These are phyloP conservation scores for Tonatia bakeri DNA, from an alignment of 2,113 vertebrate species.

Conservation along the genomic window DNA sequence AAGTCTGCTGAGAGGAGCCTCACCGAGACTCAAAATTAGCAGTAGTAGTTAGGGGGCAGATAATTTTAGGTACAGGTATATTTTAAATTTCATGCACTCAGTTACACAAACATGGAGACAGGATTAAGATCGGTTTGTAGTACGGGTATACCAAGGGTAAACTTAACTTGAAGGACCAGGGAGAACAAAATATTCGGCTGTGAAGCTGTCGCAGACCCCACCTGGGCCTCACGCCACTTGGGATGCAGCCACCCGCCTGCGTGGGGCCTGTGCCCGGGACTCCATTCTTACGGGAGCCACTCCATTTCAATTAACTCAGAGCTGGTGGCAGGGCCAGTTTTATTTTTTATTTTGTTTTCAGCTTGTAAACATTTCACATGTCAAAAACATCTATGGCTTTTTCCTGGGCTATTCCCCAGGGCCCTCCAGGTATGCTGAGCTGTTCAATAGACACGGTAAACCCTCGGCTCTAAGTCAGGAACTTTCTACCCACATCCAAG, in stretches of 20 bases:
- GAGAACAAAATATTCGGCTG: not conserved
- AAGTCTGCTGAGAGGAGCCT: not conserved
- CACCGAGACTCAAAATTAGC: constrained; percentile 38
- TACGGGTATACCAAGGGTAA: not conserved
- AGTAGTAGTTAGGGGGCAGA: not conserved
- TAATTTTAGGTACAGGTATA: not conserved
- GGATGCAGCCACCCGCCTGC: not conserved
- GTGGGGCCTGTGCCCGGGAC: rapidly evolving
- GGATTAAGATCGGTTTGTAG: not conserved
- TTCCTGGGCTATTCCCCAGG: not conserved
- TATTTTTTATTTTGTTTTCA: constrained; percentile 51
- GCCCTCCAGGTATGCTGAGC: constrained; percentile 32
- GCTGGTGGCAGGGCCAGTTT: not conserved
- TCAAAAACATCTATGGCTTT: constrained; percentile 15
- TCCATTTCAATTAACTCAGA: constrained; percentile 10
- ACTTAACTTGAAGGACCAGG: not conserved
- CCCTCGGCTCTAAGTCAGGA: not conserved
- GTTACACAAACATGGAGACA: not conserved
- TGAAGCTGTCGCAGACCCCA: rapidly evolving
- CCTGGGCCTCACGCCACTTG: rapidly evolving
- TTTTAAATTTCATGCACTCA: constrained; percentile 11
- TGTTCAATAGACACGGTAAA: not conserved
- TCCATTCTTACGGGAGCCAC: not conserved
- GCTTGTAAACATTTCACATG: constrained; percentile 43
- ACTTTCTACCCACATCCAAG: constrained; percentile 38